These are phyloP conservation scores for Butorides virescens DNA, from an alignment of 2,113 vertebrate genomes.

Conservation along the genomic window DNA sequence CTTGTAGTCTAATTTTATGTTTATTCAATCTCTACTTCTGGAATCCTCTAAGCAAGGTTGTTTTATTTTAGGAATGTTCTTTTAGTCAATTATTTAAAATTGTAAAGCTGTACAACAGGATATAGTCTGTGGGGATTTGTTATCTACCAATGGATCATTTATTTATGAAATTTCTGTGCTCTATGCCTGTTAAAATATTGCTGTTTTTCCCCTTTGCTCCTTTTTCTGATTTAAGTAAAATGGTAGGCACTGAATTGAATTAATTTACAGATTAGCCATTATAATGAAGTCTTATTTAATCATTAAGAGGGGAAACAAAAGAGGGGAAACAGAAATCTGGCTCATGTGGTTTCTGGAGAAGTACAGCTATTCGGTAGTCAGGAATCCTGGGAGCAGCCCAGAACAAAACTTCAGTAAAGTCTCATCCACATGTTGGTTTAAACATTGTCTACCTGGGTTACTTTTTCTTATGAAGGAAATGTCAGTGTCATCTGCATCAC, in stretches of 20 bases:
- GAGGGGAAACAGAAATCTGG: not conserved
- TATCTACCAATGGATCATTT: not conserved
- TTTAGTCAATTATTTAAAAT: slow-evolving; percentile 36
- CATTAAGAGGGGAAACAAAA: not conserved
- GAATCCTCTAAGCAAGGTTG: not conserved
- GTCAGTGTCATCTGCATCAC: not conserved
- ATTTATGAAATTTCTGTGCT: slow-evolving; percentile 20
- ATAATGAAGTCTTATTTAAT: slow-evolving; percentile 35
- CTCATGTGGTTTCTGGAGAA: not conserved
- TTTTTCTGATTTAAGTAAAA: slow-evolving; percentile 14
- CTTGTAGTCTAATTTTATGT: not conserved
- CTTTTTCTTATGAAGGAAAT: slow-evolving; percentile 6
- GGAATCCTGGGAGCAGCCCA: not conserved
- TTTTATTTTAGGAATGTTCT: not conserved
- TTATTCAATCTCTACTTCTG: not conserved
- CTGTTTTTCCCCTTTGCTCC: not conserved
- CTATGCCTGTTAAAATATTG: not conserved
- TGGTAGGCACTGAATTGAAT: slow-evolving; percentile 16
- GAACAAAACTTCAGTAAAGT: not conserved
- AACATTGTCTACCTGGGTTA: not conserved
- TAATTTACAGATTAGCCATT: slow-evolving; percentile 31
- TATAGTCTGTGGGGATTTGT: slow-evolving; percentile 1
- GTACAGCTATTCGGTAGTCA: not conserved
- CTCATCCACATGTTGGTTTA: not conserved
- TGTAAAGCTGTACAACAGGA: not conserved